These are phyloP conservation scores for Apamea anceps DNA, from an alignment of 2,888 invertebrate species.

Conservation along the genomic window DNA sequence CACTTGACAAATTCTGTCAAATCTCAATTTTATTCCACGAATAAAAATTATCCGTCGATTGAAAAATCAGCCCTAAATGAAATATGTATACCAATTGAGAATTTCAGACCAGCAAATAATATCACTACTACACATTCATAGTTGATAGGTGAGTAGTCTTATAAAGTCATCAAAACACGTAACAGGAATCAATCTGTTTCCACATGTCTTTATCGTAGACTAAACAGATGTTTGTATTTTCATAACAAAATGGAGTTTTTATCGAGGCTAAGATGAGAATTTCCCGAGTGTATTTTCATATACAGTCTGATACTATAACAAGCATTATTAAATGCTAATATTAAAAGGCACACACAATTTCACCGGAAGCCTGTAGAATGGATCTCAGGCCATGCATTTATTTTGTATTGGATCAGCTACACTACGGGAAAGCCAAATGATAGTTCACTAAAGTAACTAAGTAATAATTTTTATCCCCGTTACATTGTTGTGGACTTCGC, in stretches of 20 bases:
- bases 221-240: constrained; percentile 45
- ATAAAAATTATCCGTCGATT: too few species aligned
- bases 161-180: not conserved
- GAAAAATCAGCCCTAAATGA: too few species aligned
- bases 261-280: constrained; percentile 24
- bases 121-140: not conserved
- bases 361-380: not conserved
- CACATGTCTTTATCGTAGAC: constrained; percentile 39
- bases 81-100: not conserved
- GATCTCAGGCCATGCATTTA: not conserved
- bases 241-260: constrained; percentile 40
- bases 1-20: too few species aligned
- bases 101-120: not conserved
- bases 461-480: too few species aligned
- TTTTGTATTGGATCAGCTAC: too few species aligned
- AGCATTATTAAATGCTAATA: not conserved
- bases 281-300: constrained; percentile 9
- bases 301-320: not conserved
- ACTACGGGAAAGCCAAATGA: not conserved
- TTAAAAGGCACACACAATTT: not conserved
- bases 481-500: too few species aligned
- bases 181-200: constrained; percentile 13
- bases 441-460: not conserved
- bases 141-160: not conserved
- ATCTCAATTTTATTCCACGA: too few species aligned